Conservation (phyloP, 2,888 invertebrate species). For the Plutella xylostella region DNA sequence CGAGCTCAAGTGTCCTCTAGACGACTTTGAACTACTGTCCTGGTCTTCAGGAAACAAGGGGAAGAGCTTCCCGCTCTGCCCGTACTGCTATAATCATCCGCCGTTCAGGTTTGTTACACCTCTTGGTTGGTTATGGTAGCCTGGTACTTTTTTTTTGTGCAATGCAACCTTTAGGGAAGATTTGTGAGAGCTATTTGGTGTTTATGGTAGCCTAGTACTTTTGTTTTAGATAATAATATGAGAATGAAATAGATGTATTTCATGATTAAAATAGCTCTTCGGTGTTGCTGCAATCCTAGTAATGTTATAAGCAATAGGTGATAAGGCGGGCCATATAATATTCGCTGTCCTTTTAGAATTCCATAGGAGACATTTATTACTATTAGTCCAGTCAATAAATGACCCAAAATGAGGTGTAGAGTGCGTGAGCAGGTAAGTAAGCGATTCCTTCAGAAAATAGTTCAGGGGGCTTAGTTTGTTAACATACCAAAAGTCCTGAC, state of each 20-base stretch:
- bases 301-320: neutral
- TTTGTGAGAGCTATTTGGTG: neutral
- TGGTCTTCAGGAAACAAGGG: constrained; percentile 96
- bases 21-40: constrained; percentile 95
- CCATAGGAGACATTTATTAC: too few relatives aligned
- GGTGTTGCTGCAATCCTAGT: neutral
- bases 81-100: constrained; percentile 98
- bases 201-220: too few relatives aligned
- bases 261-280: neutral
- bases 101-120: constrained; percentile 77
- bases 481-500: too few relatives aligned
- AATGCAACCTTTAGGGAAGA: neutral
- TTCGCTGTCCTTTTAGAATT: too few relatives aligned
- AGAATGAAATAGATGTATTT: too few relatives aligned
- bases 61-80: constrained; percentile 96
- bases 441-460: too few relatives aligned
- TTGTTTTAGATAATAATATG: too few relatives aligned
- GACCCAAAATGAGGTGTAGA: too few relatives aligned
- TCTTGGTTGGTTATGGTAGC: neutral
- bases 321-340: neutral
- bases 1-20: constrained; percentile 96
- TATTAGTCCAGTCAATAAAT: too few relatives aligned
- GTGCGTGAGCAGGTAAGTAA: too few relatives aligned
- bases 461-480: too few relatives aligned
- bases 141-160: too few relatives aligned